Conservation (phyloP, 2,797 vertebrate species). For the Gymnothorax javanicus region DNA sequence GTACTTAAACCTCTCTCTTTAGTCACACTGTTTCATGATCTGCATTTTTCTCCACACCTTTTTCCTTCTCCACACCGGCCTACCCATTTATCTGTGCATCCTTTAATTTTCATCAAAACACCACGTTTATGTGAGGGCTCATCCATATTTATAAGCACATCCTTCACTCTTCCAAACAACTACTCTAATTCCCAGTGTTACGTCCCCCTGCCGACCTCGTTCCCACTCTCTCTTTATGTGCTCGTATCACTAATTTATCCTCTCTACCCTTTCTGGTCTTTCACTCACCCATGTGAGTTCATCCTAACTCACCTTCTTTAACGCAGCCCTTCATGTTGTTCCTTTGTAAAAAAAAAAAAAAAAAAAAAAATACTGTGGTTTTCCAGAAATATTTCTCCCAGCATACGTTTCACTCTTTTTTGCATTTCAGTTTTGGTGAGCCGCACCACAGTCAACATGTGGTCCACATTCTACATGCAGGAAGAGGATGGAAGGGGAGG, state of each 20-base stretch:
- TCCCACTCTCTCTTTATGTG: background rate
- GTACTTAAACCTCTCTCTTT: background rate
- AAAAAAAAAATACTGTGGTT: background rate
- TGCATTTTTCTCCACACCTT: background rate
- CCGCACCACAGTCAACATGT: slow-evolving; percentile 67
- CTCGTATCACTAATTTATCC: slow-evolving; percentile 36
- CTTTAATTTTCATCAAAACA: slow-evolving; percentile 8
- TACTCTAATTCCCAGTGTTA: background rate
- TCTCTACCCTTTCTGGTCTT: slow-evolving; percentile 28
- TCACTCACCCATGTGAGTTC: background rate
- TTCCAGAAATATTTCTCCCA: background rate
- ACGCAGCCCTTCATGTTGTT: background rate
- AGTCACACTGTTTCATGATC: background rate
- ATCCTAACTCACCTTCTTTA: background rate
- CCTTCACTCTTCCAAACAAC: background rate
- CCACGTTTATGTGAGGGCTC: background rate
- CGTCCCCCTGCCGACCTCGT: slow-evolving; percentile 12
- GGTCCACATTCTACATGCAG: slow-evolving; percentile 84
- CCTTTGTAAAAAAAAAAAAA: background rate
- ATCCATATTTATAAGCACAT: background rate
- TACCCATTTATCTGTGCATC: background rate
- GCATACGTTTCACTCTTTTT: slow-evolving; percentile 14
- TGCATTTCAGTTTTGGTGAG: slow-evolving; percentile 30
- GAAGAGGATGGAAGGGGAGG: slow-evolving; percentile 74
- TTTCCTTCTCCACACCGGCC: background rate